Evolutionary conservation across 2,113 vertebrate genomes (phyloP).

Genomic region (Embiotoca jacksoni): DNA sequence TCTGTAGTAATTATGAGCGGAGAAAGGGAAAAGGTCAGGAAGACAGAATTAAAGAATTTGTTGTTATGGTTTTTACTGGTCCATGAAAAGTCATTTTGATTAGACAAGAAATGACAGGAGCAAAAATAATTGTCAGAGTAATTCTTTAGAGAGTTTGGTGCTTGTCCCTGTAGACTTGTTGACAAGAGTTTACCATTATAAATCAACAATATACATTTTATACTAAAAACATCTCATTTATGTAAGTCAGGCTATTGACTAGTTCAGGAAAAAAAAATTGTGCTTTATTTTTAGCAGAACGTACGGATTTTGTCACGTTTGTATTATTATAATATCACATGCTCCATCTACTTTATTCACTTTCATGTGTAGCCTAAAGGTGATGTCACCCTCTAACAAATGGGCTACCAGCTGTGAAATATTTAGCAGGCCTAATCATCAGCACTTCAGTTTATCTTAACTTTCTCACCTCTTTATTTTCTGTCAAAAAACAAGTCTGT

Average conservation of each 20-base stretch:
- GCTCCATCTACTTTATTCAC: neutral
- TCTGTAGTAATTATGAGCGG: too few species aligned
- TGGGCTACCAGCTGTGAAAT: neutral
- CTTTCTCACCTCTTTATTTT: neutral
- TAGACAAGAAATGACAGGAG: neutral
- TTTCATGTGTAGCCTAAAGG: neutral
- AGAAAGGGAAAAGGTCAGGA: too few species aligned
- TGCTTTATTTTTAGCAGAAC: neutral
- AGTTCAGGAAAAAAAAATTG: neutral
- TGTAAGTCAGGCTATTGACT: neutral
- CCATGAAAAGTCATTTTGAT: neutral
- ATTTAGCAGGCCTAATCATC: neutral
- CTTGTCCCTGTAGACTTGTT: neutral
- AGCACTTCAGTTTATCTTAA: neutral
- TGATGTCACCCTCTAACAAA: neutral
- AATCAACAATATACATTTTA: neutral
- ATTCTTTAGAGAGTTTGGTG: neutral
- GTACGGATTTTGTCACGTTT: neutral
- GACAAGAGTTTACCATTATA: neutral
- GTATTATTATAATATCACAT: neutral
- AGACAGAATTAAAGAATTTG: neutral
- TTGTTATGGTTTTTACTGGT: neutral
- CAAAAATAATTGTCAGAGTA: neutral
- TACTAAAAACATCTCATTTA: neutral
- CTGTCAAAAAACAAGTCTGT: neutral